phyloP scores from a whole-genome alignment of 2,113 vertebrate species.

The Laticauda laticaudata region DNA sequence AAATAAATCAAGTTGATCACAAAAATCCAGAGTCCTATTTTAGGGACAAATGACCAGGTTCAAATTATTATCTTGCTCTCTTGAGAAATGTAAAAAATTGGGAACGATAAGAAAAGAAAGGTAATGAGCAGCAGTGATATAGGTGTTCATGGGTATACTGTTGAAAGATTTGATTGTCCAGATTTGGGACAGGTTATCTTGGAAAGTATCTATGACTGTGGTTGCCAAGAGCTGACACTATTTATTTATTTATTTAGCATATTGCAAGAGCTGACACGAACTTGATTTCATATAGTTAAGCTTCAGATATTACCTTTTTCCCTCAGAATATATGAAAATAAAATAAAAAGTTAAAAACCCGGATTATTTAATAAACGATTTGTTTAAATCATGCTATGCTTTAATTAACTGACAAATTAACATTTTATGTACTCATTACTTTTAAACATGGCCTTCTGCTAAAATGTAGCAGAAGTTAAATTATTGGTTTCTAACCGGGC shows the following conservation, averaged over 20 bases:
- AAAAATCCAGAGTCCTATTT: background rate
- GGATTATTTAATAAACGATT: background rate
- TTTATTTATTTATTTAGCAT: background rate
- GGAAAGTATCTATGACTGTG: background rate
- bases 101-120: background rate
- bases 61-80: background rate
- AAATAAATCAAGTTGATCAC: background rate
- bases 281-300: background rate
- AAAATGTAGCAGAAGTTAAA: background rate
- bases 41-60: background rate
- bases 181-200: background rate
- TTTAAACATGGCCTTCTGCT: constrained; percentile 33
- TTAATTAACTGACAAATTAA: background rate
- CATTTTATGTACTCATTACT: background rate
- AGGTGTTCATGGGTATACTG: background rate
- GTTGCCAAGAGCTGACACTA: background rate
- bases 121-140: background rate
- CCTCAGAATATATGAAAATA: background rate
- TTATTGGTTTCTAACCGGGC: background rate
- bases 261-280: background rate
- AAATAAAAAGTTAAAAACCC: background rate
- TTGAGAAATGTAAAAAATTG: background rate
- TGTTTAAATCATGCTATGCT: background rate
- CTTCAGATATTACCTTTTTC: background rate
- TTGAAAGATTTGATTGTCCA: background rate